Evolutionary conservation across 2,113 vertebrate species (phyloP).

Genomic region (Nerophis lumbriciformis): DNA sequence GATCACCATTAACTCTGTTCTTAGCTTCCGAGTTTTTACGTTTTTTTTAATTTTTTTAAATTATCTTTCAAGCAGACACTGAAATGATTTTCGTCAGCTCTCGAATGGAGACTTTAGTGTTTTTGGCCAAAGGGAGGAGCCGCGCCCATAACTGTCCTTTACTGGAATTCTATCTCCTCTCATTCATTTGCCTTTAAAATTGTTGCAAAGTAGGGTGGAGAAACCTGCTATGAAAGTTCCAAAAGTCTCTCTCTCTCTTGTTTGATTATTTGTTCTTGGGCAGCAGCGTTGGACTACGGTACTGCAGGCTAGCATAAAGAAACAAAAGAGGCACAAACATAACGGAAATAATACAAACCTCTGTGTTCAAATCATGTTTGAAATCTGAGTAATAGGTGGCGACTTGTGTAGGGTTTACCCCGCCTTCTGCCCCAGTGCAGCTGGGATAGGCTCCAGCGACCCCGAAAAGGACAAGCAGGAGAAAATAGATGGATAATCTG

Average conservation of each 20-base stretch:
- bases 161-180: conserved; percentile 15
- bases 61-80: not conserved
- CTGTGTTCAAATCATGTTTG: too few relatives aligned
- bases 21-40: not conserved
- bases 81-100: conserved; percentile 29
- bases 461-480: too few relatives aligned
- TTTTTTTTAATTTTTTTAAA: not conserved
- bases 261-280: not conserved
- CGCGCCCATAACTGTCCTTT: conserved; percentile 46
- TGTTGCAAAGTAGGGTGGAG: not conserved
- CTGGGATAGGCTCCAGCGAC: too few relatives aligned
- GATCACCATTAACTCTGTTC: not conserved
- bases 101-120: conserved; percentile 32
- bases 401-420: too few relatives aligned
- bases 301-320: too few relatives aligned
- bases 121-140: conserved; percentile 51
- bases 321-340: too few relatives aligned
- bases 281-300: not conserved
- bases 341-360: too few relatives aligned
- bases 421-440: too few relatives aligned
- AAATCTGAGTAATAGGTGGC: too few relatives aligned
- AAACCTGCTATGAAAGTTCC: not conserved
- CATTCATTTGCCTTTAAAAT: conserved; percentile 3
- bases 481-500: too few relatives aligned
- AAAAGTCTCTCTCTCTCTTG: not conserved